Percentiles rank a stretch among this genome's conserved stretches.
Conservation (phyloP, 53 echinoderm and acorn worm species). For the Arbacia lixula region DNA sequence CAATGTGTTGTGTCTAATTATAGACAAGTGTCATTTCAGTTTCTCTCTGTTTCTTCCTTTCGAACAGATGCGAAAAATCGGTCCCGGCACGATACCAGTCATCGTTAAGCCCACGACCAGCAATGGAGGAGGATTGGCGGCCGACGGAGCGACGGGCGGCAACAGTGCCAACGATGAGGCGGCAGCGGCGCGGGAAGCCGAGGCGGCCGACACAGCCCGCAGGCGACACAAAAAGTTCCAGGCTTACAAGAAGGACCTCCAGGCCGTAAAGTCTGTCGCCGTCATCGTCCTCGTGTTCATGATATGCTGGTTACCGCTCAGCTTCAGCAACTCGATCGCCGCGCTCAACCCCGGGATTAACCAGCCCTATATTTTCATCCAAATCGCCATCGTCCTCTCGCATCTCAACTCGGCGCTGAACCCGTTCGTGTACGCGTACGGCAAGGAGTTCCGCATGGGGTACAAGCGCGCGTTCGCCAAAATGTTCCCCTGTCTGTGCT, state of each 20-base stretch:
- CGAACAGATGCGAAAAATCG: conserved; percentile 68
- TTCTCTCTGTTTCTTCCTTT: no score
- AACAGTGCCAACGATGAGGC: conserved; percentile 25
- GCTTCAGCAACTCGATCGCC: conserved; percentile 63
- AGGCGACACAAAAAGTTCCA: conserved; percentile 64
- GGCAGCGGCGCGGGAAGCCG: conserved; percentile 3
- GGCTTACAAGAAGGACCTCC: conserved; percentile 77
- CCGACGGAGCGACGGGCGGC: no score
- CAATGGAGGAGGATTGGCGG: not conserved
- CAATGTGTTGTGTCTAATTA: no score
- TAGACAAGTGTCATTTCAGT: no score
- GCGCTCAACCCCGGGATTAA: conserved; percentile 44
- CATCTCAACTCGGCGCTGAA: conserved; percentile 74
- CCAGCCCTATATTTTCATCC: not conserved
- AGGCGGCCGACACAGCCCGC: conserved; percentile 43
- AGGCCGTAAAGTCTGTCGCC: conserved; percentile 79
- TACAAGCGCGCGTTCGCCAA: conserved; percentile 55
- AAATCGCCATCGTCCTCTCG: conserved; percentile 59
- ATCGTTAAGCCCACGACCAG: conserved; percentile 53
- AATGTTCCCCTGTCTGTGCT: conserved; percentile 41
- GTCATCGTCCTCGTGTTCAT: conserved; percentile 81
- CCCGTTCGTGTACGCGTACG: conserved; percentile 80
- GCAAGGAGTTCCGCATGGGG: conserved; percentile 74
- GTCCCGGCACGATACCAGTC: not conserved
- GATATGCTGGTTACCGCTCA: conserved; percentile 84